Percentiles rank a stretch among this genome's conserved stretches.
These are phyloP conservation scores for Danio choprae DNA, from an alignment of 2,797 vertebrate species.

Conservation along the genomic window DNA sequence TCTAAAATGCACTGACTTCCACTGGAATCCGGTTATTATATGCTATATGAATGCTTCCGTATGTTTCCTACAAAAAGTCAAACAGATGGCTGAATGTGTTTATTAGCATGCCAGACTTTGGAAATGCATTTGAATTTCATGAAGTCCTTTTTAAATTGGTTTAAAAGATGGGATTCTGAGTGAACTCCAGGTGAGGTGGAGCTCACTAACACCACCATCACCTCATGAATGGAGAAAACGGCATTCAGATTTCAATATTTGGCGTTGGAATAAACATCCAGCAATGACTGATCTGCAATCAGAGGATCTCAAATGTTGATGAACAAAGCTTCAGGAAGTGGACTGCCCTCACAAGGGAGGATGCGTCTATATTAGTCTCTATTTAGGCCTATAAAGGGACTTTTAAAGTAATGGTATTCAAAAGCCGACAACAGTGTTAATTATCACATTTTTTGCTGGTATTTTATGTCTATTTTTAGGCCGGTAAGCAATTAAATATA, in stretches of 20 bases:
- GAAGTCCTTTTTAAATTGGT: conserved; percentile 20
- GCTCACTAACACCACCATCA: conserved; percentile 30
- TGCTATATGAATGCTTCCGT: background rate
- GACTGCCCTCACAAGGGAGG: conserved; percentile 39
- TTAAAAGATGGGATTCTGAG: conserved; percentile 18
- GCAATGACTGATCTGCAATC: conserved; percentile 43
- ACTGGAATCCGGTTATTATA: background rate
- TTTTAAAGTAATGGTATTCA: conserved; percentile 65
- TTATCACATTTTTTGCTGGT: conserved; percentile 27
- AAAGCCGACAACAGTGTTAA: conserved; percentile 61
- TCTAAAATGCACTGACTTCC: background rate
- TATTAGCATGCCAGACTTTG: background rate
- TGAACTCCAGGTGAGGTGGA: conserved; percentile 14
- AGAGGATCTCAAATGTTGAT: conserved; percentile 10
- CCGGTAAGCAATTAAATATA: conserved; percentile 32
- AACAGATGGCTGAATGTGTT: conserved; percentile 33
- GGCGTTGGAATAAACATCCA: conserved; percentile 10
- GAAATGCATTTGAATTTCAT: background rate
- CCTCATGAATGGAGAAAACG: conserved; percentile 11
- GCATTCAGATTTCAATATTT: conserved; percentile 36
- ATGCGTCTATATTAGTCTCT: background rate
- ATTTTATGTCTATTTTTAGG: conserved; percentile 4
- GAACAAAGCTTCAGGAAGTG: conserved; percentile 30
- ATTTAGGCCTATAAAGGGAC: conserved; percentile 37
- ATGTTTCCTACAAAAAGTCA: conserved; percentile 1